Evolutionary conservation across 2,113 vertebrate species (phyloP).

Genomic region (Neolamprologus toae): DNA sequence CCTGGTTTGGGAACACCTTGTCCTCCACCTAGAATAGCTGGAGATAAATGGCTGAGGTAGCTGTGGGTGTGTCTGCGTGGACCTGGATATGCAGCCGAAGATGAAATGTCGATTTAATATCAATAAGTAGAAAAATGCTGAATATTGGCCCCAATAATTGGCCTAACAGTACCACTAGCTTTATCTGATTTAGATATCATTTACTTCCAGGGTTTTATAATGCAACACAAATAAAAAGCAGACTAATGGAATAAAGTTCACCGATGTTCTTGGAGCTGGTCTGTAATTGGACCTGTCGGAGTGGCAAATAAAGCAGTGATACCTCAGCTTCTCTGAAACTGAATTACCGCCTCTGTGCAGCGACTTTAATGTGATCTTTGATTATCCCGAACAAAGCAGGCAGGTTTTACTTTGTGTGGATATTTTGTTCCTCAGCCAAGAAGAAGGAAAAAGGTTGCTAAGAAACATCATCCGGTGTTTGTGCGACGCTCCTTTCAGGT

Average conservation of each 20-base stretch:
- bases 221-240: neutral
- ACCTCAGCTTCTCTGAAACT: neutral
- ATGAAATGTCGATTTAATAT: neutral
- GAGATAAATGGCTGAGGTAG: neutral
- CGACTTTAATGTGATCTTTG: neutral
- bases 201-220: neutral
- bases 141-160: neutral
- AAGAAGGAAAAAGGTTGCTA: neutral
- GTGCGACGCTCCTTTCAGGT: neutral
- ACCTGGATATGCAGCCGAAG: neutral
- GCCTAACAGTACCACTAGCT: accelerated
- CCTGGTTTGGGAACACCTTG: neutral
- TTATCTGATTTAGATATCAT: neutral
- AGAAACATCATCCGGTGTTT: neutral
- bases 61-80: neutral
- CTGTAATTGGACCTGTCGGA: neutral
- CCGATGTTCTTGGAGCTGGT: neutral
- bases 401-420: neutral
- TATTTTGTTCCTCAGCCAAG: neutral
- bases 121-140: neutral
- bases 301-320: neutral
- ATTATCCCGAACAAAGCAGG: neutral
- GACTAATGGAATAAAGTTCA: neutral
- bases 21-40: neutral
- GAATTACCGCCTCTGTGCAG: neutral